These are phyloP conservation scores for Vannuccia rotundouncinata DNA, from an alignment of 2,888 invertebrate species.

Conservation along the genomic window DNA sequence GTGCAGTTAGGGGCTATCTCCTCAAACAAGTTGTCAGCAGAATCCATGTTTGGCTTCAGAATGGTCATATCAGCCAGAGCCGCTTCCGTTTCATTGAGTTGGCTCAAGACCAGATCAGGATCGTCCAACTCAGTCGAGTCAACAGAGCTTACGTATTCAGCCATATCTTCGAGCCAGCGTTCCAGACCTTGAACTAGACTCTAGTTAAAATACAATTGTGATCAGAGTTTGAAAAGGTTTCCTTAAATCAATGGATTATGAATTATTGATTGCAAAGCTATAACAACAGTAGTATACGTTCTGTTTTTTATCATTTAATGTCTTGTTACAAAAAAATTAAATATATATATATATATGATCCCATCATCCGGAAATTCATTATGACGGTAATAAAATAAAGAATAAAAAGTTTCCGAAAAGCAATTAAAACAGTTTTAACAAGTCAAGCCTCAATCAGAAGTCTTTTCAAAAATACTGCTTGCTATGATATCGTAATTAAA, in stretches of 20 bases:
- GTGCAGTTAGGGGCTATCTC: neutral
- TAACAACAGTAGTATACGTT: neutral
- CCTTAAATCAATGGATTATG: neutral
- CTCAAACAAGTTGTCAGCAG: neutral
- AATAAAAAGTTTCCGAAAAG: neutral
- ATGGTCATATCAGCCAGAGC: neutral
- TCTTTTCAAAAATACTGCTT: too few species aligned
- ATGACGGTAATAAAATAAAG: neutral
- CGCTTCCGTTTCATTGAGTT: constrained; percentile 8
- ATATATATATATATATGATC: neutral
- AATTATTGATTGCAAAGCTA: neutral
- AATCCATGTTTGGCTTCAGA: neutral
- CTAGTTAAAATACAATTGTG: neutral
- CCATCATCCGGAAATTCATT: too few species aligned
- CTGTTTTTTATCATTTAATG: neutral
- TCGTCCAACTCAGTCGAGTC: neutral
- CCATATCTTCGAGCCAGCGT: neutral
- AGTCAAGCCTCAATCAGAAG: too few species aligned
- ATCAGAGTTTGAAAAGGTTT: neutral
- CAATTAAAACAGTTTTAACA: too few species aligned
- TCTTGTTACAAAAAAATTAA: neutral
- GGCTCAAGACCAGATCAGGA: neutral
- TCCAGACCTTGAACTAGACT: neutral
- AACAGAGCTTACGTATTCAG: neutral
- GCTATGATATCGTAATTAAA: too few species aligned